Conservation (phyloP, 1,140 invertebrate genomes). For the Aleiodes sp. region DNA sequence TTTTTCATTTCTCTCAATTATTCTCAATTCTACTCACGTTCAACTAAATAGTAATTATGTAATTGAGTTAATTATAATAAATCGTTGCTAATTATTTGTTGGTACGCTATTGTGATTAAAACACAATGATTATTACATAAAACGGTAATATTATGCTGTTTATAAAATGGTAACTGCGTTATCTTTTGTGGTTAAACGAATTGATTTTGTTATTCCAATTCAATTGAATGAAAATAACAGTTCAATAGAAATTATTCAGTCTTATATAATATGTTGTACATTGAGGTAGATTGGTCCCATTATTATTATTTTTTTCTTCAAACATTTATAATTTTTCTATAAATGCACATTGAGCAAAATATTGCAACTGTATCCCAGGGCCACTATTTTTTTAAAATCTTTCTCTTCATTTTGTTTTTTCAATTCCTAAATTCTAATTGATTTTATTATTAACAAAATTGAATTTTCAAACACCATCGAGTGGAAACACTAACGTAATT, state of each 20-base stretch:
- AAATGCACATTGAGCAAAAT: constrained; percentile 47
- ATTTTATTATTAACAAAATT: background rate
- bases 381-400: constrained; percentile 32
- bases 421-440: background rate
- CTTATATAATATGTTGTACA: constrained; percentile 31
- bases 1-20: too few species aligned
- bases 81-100: too few species aligned
- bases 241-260: constrained; percentile 7
- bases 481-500: background rate
- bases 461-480: background rate
- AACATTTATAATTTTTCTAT: constrained; percentile 24
- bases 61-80: too few species aligned
- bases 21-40: too few species aligned
- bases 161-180: too few species aligned
- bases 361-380: constrained; percentile 59
- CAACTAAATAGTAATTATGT: too few species aligned
- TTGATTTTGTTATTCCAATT: background rate
- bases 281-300: constrained; percentile 37
- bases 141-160: too few species aligned
- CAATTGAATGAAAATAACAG: background rate
- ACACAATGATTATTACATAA: too few species aligned
- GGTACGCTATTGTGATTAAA: too few species aligned
- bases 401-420: constrained; percentile 15
- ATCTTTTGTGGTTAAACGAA: too few species aligned
- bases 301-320: too few species aligned